Conservation (phyloP, 2,797 vertebrate genomes). For the Takifugu ocellatus region DNA sequence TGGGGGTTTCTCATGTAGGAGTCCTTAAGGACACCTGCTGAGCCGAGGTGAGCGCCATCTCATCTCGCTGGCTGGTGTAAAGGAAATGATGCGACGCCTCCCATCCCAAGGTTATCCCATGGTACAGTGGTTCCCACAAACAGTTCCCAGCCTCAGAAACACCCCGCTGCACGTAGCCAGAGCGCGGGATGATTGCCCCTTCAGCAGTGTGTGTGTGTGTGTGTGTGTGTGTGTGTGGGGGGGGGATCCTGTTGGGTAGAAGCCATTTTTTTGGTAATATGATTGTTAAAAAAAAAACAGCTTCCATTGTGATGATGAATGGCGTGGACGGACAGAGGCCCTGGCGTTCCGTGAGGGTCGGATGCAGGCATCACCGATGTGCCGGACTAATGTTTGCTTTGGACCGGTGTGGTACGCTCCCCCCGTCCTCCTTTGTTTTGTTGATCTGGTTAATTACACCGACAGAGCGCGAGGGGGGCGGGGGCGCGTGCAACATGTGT, state of each 20-base stretch:
- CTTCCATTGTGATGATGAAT: slow-evolving; percentile 31
- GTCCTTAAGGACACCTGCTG: slow-evolving; percentile 59
- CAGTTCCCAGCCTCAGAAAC: slow-evolving; percentile 49
- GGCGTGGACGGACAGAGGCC: not conserved
- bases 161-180: slow-evolving; percentile 18
- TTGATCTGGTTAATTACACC: no score
- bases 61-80: slow-evolving; percentile 51
- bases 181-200: slow-evolving; percentile 31
- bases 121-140: slow-evolving; percentile 65
- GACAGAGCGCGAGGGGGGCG: no score
- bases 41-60: slow-evolving; percentile 54
- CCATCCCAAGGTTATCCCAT: slow-evolving; percentile 72
- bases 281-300: slow-evolving; percentile 16
- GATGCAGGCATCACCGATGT: no score
- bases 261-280: slow-evolving; percentile 50
- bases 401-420: no score
- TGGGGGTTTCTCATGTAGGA: slow-evolving; percentile 40
- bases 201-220: not conserved
- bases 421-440: no score
- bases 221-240: not conserved
- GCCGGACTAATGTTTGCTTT: no score
- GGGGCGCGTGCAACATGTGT: no score
- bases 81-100: slow-evolving; percentile 67
- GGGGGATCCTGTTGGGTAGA: slow-evolving; percentile 25
- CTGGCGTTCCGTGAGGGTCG: no score